Percentiles rank a stretch among this genome's conserved stretches.
Evolutionary conservation across 2,113 vertebrate genomes (phyloP).

Genomic region (Chloebia gouldiae): DNA sequence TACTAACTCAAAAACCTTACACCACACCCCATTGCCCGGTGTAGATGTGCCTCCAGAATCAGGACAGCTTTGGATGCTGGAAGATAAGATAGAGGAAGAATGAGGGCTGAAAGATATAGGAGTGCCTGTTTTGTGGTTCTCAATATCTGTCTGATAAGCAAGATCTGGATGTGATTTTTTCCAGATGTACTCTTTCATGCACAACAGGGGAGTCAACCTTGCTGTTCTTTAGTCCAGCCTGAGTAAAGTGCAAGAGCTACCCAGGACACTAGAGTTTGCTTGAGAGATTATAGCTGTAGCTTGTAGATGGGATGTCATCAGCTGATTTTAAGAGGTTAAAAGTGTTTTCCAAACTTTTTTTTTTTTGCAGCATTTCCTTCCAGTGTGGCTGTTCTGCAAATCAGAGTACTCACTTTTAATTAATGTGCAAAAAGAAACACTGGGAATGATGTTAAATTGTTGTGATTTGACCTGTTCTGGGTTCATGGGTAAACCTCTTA

Average conservation of each 20-base stretch:
- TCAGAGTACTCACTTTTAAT: background rate
- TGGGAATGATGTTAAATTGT: background rate
- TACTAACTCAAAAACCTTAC: conserved; percentile 12
- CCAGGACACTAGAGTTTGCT: background rate
- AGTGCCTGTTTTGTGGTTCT: background rate
- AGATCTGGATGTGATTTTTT: background rate
- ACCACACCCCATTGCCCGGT: background rate
- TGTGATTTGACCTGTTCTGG: background rate
- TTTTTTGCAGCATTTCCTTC: background rate
- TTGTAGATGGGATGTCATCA: background rate
- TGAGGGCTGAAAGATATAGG: background rate
- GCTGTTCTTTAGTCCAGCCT: background rate
- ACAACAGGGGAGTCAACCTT: background rate
- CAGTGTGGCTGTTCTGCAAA: background rate
- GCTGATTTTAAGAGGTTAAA: background rate
- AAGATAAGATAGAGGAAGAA: background rate
- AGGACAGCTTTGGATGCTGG: background rate
- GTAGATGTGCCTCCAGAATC: background rate
- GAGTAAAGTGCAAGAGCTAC: background rate
- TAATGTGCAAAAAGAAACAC: background rate
- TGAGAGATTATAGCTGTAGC: background rate
- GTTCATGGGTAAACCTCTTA: background rate
- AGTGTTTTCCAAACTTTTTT: background rate
- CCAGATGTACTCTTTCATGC: background rate
- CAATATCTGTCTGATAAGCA: background rate